Conservation (phyloP, 2,113 vertebrate genomes). For the Percopsis transmontana region DNA sequence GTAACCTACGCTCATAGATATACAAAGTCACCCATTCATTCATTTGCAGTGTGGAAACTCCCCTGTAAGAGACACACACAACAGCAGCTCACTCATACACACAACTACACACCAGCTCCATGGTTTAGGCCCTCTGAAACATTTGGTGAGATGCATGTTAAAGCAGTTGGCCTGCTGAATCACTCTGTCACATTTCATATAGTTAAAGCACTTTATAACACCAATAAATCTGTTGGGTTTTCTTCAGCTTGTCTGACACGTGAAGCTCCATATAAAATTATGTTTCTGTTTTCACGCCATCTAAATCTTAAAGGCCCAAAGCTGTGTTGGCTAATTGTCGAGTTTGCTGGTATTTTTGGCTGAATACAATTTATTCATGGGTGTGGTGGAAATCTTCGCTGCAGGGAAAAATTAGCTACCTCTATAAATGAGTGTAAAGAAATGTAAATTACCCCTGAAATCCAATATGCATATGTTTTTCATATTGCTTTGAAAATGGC, state of each 20-base stretch:
- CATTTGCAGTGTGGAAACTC: slow-evolving; percentile 68
- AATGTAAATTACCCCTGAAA: slow-evolving; percentile 12
- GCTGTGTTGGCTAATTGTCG: slow-evolving; percentile 42
- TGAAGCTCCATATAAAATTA: slow-evolving; percentile 60
- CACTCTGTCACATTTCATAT: slow-evolving; percentile 54
- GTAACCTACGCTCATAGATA: not conserved
- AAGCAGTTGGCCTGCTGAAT: slow-evolving; percentile 51
- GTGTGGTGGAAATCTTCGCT: slow-evolving; percentile 43
- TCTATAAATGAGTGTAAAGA: too few relatives aligned
- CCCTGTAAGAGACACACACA: slow-evolving; percentile 71
- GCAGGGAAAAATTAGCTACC: slow-evolving; percentile 8
- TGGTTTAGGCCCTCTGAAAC: not conserved
- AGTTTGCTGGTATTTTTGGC: slow-evolving; percentile 52
- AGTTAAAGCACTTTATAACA: slow-evolving; percentile 38
- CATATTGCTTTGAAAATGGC: not conserved
- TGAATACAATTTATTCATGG: slow-evolving; percentile 54
- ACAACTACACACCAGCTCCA: slow-evolving; percentile 32
- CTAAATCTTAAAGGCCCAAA: slow-evolving; percentile 45
- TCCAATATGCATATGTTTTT: not conserved
- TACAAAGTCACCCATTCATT: slow-evolving; percentile 72
- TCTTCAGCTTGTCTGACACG: slow-evolving; percentile 47
- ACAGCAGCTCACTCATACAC: slow-evolving; percentile 6
- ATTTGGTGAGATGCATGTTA: slow-evolving; percentile 47
- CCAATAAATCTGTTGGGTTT: slow-evolving; percentile 43
- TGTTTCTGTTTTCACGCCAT: slow-evolving; percentile 47